Evolutionary conservation across 1,140 invertebrate genomes (phyloP).

Genomic region (Zaprionus kolodkinae): DNA sequence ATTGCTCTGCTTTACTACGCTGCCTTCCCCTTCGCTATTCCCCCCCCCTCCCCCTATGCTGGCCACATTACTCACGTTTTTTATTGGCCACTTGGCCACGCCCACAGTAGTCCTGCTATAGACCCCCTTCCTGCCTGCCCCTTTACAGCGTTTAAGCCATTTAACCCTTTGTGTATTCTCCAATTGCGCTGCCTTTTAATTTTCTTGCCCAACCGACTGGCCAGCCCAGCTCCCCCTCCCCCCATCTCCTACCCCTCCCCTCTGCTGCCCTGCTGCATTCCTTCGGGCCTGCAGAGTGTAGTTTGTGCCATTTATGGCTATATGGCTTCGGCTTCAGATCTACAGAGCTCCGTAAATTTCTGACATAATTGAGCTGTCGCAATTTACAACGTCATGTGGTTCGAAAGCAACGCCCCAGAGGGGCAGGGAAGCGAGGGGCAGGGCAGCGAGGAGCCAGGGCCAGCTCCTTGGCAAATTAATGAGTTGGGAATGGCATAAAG

Average conservation of each 20-base stretch:
- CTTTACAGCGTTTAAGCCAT: constrained; percentile 57
- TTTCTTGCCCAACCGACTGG: constrained; percentile 51
- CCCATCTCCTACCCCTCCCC: background rate
- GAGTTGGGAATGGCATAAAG: constrained; percentile 21
- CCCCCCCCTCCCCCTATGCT: constrained; percentile 5
- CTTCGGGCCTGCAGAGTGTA: constrained; percentile 8
- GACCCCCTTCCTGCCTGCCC: background rate
- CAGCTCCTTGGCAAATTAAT: constrained; percentile 29
- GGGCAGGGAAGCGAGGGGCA: background rate
- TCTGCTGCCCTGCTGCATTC: constrained; percentile 30
- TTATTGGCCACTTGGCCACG: constrained; percentile 72
- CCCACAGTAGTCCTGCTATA: constrained; percentile 21
- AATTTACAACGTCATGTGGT: constrained; percentile 53
- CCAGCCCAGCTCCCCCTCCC: constrained; percentile 3
- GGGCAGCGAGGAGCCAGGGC: background rate
- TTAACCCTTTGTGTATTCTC: constrained; percentile 74
- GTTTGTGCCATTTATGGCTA: constrained; percentile 47
- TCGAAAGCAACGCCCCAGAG: background rate
- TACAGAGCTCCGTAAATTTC: constrained; percentile 49
- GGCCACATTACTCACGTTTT: constrained; percentile 71
- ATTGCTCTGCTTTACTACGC: constrained; percentile 39
- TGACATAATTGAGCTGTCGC: constrained; percentile 63
- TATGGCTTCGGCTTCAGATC: constrained; percentile 4
- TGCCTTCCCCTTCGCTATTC: background rate
- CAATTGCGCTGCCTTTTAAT: constrained; percentile 66